Conservation (phyloP, 92 coral and sea anemone genomes). For the Zoanthus gigantus region DNA sequence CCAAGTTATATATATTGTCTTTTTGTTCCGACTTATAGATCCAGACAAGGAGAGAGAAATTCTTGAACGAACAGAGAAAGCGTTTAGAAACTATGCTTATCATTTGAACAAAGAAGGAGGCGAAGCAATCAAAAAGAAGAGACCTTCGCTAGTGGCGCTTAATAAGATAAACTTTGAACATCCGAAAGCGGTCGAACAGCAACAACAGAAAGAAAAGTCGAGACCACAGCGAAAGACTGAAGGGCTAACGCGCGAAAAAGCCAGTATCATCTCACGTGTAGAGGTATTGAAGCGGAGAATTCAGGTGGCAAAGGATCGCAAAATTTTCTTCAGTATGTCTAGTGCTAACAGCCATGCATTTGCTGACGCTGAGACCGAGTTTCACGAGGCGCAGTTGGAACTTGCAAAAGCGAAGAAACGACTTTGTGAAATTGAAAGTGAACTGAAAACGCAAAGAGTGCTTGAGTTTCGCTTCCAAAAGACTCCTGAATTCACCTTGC, state of each 20-base stretch:
- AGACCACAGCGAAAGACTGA: slow-evolving; percentile 53
- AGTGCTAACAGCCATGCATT: slow-evolving; percentile 77
- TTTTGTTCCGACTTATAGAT: slow-evolving; percentile 44
- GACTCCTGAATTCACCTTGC: slow-evolving; percentile 45
- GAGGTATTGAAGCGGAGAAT: slow-evolving; percentile 80
- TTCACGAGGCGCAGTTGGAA: slow-evolving; percentile 84
- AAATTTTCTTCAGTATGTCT: slow-evolving; percentile 82
- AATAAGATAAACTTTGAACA: slow-evolving; percentile 81
- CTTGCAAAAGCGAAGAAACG: slow-evolving; percentile 91
- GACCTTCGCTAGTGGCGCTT: slow-evolving; percentile 77
- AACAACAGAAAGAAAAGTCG: slow-evolving; percentile 50
- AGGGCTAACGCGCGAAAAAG: slow-evolving; percentile 76
- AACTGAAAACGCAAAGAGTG: slow-evolving; percentile 79
- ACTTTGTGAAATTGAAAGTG: slow-evolving; percentile 89
- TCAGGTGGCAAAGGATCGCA: slow-evolving; percentile 88
- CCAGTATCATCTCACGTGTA: slow-evolving; percentile 65
- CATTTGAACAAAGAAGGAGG: slow-evolving; percentile 69
- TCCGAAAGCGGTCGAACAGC: slow-evolving; percentile 46
- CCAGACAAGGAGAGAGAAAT: slow-evolving; percentile 83
- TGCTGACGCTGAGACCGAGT: slow-evolving; percentile 90
- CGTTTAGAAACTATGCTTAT: slow-evolving; percentile 77
- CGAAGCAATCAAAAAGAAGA: slow-evolving; percentile 60
- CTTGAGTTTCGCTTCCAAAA: slow-evolving; percentile 71
- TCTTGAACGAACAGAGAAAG: slow-evolving; percentile 76
- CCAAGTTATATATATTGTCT: not conserved